Base-by-base conservation (phyloP, 2,113 vertebrate genomes). In the Pipa parva region DNA sequence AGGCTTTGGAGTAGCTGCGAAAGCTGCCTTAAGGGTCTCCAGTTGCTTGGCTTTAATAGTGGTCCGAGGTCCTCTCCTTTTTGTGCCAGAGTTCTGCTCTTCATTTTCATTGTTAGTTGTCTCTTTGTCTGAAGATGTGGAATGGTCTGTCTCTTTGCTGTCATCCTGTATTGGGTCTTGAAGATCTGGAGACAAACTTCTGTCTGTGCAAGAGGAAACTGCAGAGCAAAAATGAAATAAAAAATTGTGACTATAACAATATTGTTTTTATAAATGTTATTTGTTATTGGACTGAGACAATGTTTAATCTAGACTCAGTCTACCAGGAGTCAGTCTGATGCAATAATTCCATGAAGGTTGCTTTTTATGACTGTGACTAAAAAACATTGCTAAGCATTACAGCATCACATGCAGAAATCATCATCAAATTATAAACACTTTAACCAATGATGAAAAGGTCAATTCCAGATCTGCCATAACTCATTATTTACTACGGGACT, bases 1-100 rank as follows among this genome's bases (percentile, higher is more conserved):
- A 18, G 96, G 96, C 50, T 98, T 98, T 52, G 96, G 96, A 61
- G 95, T 99, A 60, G 96, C 96, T 0, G 96, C 94, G 27, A 98
- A 98, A 71, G 96, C 95, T 0, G 96, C 96, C 83, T 97, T 98
- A 72, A 99, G 88, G 24, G 96, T 99, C 78, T 99, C 96, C 85
- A 98, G 89, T 81, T 99, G 95, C 75, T 99, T 99, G 83, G 95
- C 96, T 76, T 99, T 99, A 82, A 99, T 99, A 76, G 96, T 99
- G 83, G 96, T 99, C 63, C 96, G 91, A 13, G 96, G 96, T 2
- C 95, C 95, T 63, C 95, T 84, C 65, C 95, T 56, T 60, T 99
- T 99, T 51, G 94, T 83, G 46, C 94, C 93, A 2, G 93, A 92
- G 79, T 93, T 97, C 85, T 96, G 93, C 80, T 97, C 95, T 80